Evolutionary conservation across 2,888 invertebrate species (phyloP), one percentile per base, ranked within the genome.

Genomic region (Eudemis profundana): DNA sequence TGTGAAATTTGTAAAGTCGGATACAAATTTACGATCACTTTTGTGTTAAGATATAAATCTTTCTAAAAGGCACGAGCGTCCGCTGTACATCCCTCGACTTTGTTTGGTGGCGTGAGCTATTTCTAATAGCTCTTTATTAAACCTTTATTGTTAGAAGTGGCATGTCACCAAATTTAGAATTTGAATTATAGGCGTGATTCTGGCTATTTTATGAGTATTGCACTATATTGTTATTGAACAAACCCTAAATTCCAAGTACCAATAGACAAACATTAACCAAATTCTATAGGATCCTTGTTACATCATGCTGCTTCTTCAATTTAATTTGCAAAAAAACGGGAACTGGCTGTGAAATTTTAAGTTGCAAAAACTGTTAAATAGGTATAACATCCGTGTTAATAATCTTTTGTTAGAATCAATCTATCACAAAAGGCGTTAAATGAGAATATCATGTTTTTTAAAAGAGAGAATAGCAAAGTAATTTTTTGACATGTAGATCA

Each of bases 21-120:
- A 84, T 82, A 82, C 78, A 78, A 87, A 87, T 89, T 89, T 89
- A 89, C 82, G 85, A 81, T 79, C 64, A 66, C 70, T 78, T 81
- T 88, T 88, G 83, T 89, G 77, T 73, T 72, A 70, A 68, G 76
- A 76, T 81, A 90, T 90, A 91, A 92, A 90, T 91, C 89, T 90
- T 78, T 78, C 72, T 84, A 86, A 86, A 60, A 84, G 83, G 87
- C 88, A 87, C 85, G 87, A 86, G 87, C 79, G 73, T 78, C 76
- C 67, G 65, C 61, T 64, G 50, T 54, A 51, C 46, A 59, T 53
- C 36, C 51, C 29, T 14, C 36, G 17, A 72, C 72, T 68, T 72
- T 74, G 74, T 76, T 54, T 70, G 71, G 68, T 74, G 81, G 83
- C 86, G 87, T 86, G 89, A 79, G 79, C 77, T 77, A 84, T 87